Base-by-base conservation (phyloP, 1,140 invertebrate genomes). In the Drosophila bocki region DNA sequence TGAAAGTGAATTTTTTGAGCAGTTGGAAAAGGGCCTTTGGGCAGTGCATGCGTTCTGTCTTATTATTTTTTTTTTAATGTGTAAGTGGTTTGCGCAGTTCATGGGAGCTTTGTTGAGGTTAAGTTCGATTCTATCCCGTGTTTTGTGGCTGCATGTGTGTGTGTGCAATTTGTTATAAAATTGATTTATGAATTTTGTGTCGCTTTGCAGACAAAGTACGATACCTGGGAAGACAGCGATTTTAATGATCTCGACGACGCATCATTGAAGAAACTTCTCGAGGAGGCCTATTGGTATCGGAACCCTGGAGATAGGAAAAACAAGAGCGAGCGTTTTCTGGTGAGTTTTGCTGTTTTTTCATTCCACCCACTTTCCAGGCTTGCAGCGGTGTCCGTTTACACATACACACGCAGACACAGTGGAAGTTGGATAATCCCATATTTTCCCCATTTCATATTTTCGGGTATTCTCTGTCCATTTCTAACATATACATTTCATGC, bases 231-330 rank as follows among this genome's bases (percentile, higher is more conserved):
- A 85, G 95, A 96, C 83, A 93, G 93, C 59, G 94, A 95, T 85
- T 92, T 96, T 63, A 95, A 95, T 80, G 79, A 93, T 82, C 92
- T 96, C 80, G 95, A 96, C 91, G 95, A 96, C 88, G 93, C 93
- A 57, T 94, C 95, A 87, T 92, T 96, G 63, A 95, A 95, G 82
- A 94, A 95, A 72, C 93, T 96, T 42, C 92, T 96, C 63, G 95
- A 96, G 78, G 96, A 96, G 94, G 96, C 95, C 56, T 94, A 95
- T 78, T 95, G 94, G 68, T 96, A 96, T 88, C 96, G 96, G 82
- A 94, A 94, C 82, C 95, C 95, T 47, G 95, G 95, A 93, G 95
- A 96, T 91, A 93, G 94, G 76, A 95, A 95, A 93, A 95, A 95
- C 88, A 96, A 96, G 92, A 96, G 95, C 77, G 93, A 94, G 93